phyloP scores from a whole-genome alignment of 2,888 invertebrate genomes.

The Acronicta psi region DNA sequence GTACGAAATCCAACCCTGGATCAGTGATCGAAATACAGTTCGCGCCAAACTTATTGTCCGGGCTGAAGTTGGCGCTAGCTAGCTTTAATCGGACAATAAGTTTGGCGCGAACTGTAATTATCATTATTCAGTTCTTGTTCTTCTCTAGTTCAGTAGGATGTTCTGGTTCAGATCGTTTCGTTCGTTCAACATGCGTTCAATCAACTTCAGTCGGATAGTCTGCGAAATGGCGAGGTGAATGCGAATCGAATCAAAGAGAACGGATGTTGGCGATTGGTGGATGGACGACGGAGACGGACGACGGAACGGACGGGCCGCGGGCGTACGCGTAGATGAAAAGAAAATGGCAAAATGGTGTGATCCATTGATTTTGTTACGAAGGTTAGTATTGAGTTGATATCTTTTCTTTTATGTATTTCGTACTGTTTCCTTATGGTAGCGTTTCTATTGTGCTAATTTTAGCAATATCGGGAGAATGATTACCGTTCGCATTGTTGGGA shows the following conservation, averaged over 20 bases:
- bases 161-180: too few species aligned
- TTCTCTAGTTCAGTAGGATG: too few species aligned
- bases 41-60: too few species aligned
- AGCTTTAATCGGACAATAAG: too few species aligned
- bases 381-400: constrained; percentile 74
- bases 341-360: constrained; percentile 84
- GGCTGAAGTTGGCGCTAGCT: too few species aligned
- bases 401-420: background rate
- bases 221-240: constrained; percentile 3
- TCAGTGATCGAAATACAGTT: too few species aligned
- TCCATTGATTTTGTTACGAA: constrained; percentile 71
- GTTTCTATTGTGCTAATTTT: constrained; percentile 29
- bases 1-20: too few species aligned
- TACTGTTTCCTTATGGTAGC: background rate
- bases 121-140: too few species aligned
- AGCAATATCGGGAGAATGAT: constrained; percentile 36
- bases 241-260: constrained; percentile 18
- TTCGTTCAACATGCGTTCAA: too few species aligned
- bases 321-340: constrained; percentile 65
- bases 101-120: too few species aligned
- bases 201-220: constrained; percentile 23
- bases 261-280: constrained; percentile 56
- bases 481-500: constrained; percentile 67
- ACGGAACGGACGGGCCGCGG: constrained; percentile 16
- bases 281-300: too few species aligned